Percentiles rank a stretch among this genome's conserved stretches.
Evolutionary conservation across 2,113 vertebrate genomes (phyloP).

Genomic region (Australoheros scitulus): DNA sequence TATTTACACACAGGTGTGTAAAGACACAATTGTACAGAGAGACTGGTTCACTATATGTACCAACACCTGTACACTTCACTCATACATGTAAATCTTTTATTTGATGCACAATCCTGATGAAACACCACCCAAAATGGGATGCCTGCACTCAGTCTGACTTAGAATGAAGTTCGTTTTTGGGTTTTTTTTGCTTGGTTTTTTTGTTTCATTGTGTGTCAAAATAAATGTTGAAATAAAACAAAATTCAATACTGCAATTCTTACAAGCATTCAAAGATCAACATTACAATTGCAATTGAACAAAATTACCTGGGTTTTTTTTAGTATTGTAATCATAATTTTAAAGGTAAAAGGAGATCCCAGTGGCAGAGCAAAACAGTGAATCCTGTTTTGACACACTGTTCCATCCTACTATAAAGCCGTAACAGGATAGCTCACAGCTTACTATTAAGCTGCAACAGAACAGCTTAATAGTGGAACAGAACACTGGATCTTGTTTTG

Average conservation of each 20-base stretch:
- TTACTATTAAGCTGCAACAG: not conserved
- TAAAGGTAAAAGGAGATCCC: not conserved
- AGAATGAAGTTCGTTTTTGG: not conserved
- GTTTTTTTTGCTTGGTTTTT: not conserved
- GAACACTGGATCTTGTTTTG: not conserved
- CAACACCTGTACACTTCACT: not conserved
- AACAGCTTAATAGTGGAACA: not conserved
- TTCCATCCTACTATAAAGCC: not conserved
- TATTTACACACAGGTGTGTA: conserved; percentile 17
- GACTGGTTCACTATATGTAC: not conserved
- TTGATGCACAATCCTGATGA: not conserved
- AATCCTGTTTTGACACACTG: not conserved
- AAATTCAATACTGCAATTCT: not conserved
- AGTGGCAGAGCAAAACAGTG: not conserved
- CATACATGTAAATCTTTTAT: not conserved
- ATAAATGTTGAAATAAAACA: not conserved
- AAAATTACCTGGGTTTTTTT: not conserved
- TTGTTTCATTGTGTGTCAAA: not conserved
- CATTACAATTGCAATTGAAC: not conserved
- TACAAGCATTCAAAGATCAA: not conserved
- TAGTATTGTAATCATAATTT: not conserved
- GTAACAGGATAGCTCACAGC: not conserved
- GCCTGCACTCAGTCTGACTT: not conserved
- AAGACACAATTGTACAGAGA: not conserved
- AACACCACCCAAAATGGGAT: not conserved